These are phyloP conservation scores for Ancistrus triradiatus DNA, from an alignment of 2,113 vertebrate genomes.

Conservation along the genomic window DNA sequence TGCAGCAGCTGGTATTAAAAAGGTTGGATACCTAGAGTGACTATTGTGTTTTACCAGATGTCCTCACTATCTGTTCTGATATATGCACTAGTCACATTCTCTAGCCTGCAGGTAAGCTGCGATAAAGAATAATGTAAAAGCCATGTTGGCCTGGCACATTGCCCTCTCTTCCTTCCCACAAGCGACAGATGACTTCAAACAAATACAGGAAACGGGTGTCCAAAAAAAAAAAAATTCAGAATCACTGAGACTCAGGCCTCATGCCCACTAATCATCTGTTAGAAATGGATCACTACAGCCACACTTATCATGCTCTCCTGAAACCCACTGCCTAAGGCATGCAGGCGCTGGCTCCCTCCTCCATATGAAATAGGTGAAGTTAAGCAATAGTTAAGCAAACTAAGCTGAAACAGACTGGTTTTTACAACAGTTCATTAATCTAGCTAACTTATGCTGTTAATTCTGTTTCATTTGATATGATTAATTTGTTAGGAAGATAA, in stretches of 20 bases:
- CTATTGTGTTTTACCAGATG: conserved; percentile 54
- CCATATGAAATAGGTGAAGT: conserved; percentile 37
- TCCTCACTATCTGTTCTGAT: conserved; percentile 50
- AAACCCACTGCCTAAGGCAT: conserved; percentile 40
- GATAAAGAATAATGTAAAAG: conserved; percentile 66
- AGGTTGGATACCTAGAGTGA: conserved; percentile 46
- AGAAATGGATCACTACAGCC: conserved; percentile 45
- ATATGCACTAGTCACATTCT: conserved; percentile 57
- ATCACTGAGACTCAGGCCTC: conserved; percentile 47
- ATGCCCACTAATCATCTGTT: conserved; percentile 39
- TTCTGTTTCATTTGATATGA: too few species aligned
- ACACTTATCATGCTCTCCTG: conserved; percentile 41
- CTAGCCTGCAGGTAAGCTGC: conserved; percentile 62
- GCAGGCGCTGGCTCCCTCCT: conserved; percentile 25
- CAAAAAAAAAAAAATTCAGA: conserved; percentile 55
- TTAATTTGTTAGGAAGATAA: too few species aligned
- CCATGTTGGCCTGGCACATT: conserved; percentile 68
- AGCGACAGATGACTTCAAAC: conserved; percentile 67
- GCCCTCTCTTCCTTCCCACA: conserved; percentile 59
- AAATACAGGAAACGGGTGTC: conserved; percentile 8
- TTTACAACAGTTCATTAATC: conserved; percentile 24
- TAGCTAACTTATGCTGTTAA: too few species aligned
- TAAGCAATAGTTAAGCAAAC: conserved; percentile 29
- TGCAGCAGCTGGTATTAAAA: conserved; percentile 52
- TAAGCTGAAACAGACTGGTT: conserved; percentile 39